Evolutionary conservation across 2,113 vertebrate species (phyloP), one percentile per base, ranked within the genome.

Genomic region (Cygnus atratus): DNA sequence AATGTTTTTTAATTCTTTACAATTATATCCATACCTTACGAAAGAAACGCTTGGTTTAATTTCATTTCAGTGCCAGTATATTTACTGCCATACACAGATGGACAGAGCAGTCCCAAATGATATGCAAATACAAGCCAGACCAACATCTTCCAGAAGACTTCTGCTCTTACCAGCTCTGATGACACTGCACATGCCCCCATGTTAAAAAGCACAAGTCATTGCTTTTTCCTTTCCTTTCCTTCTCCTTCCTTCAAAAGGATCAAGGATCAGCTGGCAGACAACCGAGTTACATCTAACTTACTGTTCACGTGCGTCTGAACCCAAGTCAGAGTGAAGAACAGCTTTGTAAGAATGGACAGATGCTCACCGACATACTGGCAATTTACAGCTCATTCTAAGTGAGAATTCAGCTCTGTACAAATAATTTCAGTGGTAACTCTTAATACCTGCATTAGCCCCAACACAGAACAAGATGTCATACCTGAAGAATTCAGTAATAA

Each of bases 171-270:
- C 35, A 81, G 37, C 52, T 81, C 52, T 6, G 29, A 80, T 28
- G 31, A 71, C 13, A 10, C 15, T 0, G 0, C 58, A 15, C 28
- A 68, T 11, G 16, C 12, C 4, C 29, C 6, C 14, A 3, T 22
- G 26, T 68, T 43, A 29, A 84, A 37, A 65, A 62, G 14, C 14
- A 25, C 44, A 24, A 22, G 4, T 8, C 11, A 50, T 50, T 50
- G 21, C 48, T 50, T 25, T 50, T 50, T 50, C 48, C 17, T 22
- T 13, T 31, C 44, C 25, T 65, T 80, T 75, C 46, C 25, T 65
- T 80, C 70, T 61, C 71, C 39, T 46, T 39, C 28, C 55, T 82
- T 31, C 54, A 41, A 67, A 73, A 72, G 41, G 44, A 63, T 44
- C 28, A 50, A 73, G 46, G 57, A 41, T 19, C 44, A 3, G 41